Evolutionary conservation across 2,797 vertebrate genomes (phyloP), one percentile per base, ranked within the genome.

Genomic region (Sebastes kiyomatsui): DNA sequence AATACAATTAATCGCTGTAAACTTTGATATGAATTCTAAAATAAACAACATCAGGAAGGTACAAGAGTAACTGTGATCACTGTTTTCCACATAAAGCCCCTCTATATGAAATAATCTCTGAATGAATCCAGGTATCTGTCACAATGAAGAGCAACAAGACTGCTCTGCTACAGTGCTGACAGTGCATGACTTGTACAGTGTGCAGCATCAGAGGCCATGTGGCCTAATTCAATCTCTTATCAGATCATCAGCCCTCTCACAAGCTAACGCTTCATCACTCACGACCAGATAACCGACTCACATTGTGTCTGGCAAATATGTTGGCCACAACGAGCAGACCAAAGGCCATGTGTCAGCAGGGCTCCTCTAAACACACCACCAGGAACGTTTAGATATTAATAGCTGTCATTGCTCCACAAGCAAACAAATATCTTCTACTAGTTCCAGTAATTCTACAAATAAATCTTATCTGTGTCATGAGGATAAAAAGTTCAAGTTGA

Each of bases 201-300:
- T n/a, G 12, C 76, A 66, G 67, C 79, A n/a, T 84, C 79, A 67
- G 73, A 80, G 60, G 80, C 68, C 84, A 77, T 70, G 84, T 71
- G 81, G 75, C 82, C 90, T 87, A 92, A 93, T 92, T 88, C 84
- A 91, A 89, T 89, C 91, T 87, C 82, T 93, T 92, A 91, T 94
- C 89, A 87, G 83, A 75, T 85, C 79, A 80, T 81, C 83, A 72
- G 74, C 69, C 72, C 6, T 61, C 79, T 82, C 68, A 66, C 88
- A n/a, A 77, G 79, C 89, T 66, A 58, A 90, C 85, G 52, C 90
- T 87, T 90, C 92, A 81, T 92, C 93, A 89, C 92, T 91, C 88
- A 83, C 1, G 80, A 81, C 20, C 69, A 88, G 86, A 90, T 89
- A 87, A 90, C 38, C 23, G n/a, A 60, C 77, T 80, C 81, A 4